Evolutionary conservation across 30 jellyfish, hydroid and myxozoan genomes (phyloP), one percentile per base, ranked within the genome.

Genomic region (Hydractinia symbiolongicarpus): DNA sequence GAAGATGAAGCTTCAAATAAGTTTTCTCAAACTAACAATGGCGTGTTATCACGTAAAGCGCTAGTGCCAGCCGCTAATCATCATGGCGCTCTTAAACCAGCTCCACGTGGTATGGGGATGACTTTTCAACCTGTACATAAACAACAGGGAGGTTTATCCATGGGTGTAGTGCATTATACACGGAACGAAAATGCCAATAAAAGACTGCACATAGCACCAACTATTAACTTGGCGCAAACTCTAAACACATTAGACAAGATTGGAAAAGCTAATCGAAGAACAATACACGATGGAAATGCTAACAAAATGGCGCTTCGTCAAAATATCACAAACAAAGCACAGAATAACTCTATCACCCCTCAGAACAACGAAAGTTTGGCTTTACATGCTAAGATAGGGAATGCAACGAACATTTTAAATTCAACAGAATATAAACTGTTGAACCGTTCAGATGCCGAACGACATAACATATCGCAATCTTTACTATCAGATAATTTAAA

Each of bases 151-250:
- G 40, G 40, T n/a, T 7, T 51, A 6, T 64, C 40, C 19, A 51
- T 44, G 17, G 19, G 40, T 64, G 40, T n/a, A 13, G 52, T 8
- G 17, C 19, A 64, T 44, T 51, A 44, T 64, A 7, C 16, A 64
- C 9, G 74, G 40, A 64, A 44, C 19, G 74, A 64, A 13, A 64
- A 64, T 13, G 74, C 74, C 40, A 51, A 64, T 64, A 64, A 64
- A 64, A 64, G 74, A 13, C 74, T 64, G 19, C 74, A 64, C 17
- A 64, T 64, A n/a, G 74, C 74, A 64, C 74, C 74, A 13, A 64
- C 74, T n/a, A 64, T 64, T 6, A 64, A 64, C 16, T 51, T 64
- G 19, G 74, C 4, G 40, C 74, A 64, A 6, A 64, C 74, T n/a
- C 17, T 64, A 13, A 64, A 64, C 19, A 64, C 74, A n/a, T 51